A percentile compares a stretch with the other conserved stretches of the same genome.
phyloP scores from a whole-genome alignment of 2,797 vertebrate genomes.

The Salarias fasciatus region DNA sequence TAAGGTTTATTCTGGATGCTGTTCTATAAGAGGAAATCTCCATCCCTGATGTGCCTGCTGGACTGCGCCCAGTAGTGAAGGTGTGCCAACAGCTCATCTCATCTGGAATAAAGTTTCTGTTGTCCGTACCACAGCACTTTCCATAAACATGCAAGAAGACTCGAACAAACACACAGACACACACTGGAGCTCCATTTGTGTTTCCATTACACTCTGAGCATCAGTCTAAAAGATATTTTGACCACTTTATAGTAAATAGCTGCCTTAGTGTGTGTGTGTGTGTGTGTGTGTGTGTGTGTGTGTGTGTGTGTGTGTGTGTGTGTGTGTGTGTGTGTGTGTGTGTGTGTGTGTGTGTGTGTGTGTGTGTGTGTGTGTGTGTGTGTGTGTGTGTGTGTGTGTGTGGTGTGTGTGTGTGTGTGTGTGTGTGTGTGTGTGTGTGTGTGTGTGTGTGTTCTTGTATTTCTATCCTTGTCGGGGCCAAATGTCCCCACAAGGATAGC shows the following conservation, averaged over 20 bases:
- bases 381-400: too few species aligned
- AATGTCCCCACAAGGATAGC: too few species aligned
- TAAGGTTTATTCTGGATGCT: constrained; percentile 12
- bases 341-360: too few species aligned
- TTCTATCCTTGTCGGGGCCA: too few species aligned
- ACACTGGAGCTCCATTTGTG: constrained; percentile 10
- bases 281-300: not conserved
- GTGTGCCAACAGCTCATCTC: constrained; percentile 68
- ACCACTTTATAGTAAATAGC: constrained; percentile 46
- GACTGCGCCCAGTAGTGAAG: constrained; percentile 65
- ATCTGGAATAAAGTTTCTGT: constrained; percentile 24
- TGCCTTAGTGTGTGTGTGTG: constrained; percentile 23
- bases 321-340: constrained; percentile 2
- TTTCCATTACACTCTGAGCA: constrained; percentile 27
- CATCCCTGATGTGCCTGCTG: constrained; percentile 66
- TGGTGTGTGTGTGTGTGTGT: too few species aligned
- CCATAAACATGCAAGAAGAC: constrained; percentile 6
- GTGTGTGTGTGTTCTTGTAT: too few species aligned
- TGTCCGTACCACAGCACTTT: not conserved
- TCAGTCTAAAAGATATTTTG: constrained; percentile 45
- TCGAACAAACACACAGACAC: constrained; percentile 17
- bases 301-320: constrained; percentile 3
- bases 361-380: too few species aligned
- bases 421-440: constrained; percentile 8
- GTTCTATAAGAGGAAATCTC: constrained; percentile 26